Evolutionary conservation across 2,888 invertebrate genomes (phyloP).

Genomic region (Chymomyza procnemis): DNA sequence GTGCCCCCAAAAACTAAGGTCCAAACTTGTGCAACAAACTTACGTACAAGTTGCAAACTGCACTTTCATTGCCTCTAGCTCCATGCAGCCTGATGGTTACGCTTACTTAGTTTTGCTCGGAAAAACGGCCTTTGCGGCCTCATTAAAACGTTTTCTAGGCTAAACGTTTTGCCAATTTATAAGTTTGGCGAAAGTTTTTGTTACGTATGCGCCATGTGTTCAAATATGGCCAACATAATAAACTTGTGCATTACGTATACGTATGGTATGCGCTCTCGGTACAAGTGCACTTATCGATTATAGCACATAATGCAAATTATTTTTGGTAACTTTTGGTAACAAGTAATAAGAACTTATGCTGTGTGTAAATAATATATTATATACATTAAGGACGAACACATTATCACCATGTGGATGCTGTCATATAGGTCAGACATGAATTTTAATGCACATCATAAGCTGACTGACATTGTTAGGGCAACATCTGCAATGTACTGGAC

Average conservation of each 20-base stretch:
- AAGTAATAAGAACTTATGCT: conserved; percentile 54
- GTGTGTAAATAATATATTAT: conserved; percentile 65
- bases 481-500: neutral
- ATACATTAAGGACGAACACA: neutral
- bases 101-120: conserved; percentile 9
- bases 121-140: conserved; percentile 3
- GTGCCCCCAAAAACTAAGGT: neutral
- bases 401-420: conserved; percentile 14
- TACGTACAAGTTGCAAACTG: conserved; percentile 22
- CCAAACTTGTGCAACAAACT: neutral
- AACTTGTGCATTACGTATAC: neutral
- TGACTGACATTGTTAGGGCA: neutral
- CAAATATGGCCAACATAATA: conserved; percentile 24
- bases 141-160: conserved; percentile 15
- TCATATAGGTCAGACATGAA: conserved; percentile 74
- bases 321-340: conserved; percentile 16
- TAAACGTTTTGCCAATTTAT: conserved; percentile 4
- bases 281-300: neutral
- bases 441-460: conserved; percentile 73
- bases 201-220: conserved; percentile 28
- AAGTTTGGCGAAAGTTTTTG: conserved; percentile 14
- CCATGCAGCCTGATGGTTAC: neutral
- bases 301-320: conserved; percentile 27
- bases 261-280: too few relatives aligned
- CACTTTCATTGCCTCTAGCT: conserved; percentile 19